phyloP scores from a whole-genome alignment of 2,888 invertebrate genomes.

The Erebia ligea region DNA sequence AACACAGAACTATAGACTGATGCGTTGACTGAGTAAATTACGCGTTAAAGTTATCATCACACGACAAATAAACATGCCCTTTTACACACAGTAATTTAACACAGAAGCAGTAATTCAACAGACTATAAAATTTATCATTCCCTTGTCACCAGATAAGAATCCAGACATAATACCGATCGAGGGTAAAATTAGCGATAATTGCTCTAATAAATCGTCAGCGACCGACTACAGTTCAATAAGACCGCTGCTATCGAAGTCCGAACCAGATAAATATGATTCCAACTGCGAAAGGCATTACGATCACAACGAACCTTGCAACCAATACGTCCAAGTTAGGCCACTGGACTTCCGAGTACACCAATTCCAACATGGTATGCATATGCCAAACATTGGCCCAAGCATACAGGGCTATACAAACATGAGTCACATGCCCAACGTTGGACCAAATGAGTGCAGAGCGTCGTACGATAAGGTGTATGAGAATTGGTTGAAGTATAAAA shows the following conservation, averaged over 20 bases:
- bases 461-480: slow-evolving; percentile 77
- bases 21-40: too few species aligned
- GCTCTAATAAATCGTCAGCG: slow-evolving; percentile 74
- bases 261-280: slow-evolving; percentile 68
- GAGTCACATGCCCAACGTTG: slow-evolving; percentile 33
- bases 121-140: slow-evolving; percentile 3
- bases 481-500: slow-evolving; percentile 82
- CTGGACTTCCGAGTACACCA: slow-evolving; percentile 63
- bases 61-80: too few species aligned
- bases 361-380: slow-evolving; percentile 45
- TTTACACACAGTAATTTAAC: background rate
- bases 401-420: slow-evolving; percentile 56
- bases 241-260: slow-evolving; percentile 69
- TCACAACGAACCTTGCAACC: slow-evolving; percentile 66
- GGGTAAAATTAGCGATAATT: slow-evolving; percentile 76
- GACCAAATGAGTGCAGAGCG: slow-evolving; percentile 58
- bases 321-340: slow-evolving; percentile 71
- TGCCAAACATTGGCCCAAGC: slow-evolving; percentile 62
- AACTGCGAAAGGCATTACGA: slow-evolving; percentile 68
- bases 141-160: slow-evolving; percentile 65
- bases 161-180: slow-evolving; percentile 79
- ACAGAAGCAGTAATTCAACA: background rate
- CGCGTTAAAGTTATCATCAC: too few species aligned
- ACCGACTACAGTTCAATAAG: slow-evolving; percentile 74
- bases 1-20: too few species aligned